These are phyloP conservation scores for Amiota minor DNA, from an alignment of 2,888 invertebrate species.

Conservation along the genomic window DNA sequence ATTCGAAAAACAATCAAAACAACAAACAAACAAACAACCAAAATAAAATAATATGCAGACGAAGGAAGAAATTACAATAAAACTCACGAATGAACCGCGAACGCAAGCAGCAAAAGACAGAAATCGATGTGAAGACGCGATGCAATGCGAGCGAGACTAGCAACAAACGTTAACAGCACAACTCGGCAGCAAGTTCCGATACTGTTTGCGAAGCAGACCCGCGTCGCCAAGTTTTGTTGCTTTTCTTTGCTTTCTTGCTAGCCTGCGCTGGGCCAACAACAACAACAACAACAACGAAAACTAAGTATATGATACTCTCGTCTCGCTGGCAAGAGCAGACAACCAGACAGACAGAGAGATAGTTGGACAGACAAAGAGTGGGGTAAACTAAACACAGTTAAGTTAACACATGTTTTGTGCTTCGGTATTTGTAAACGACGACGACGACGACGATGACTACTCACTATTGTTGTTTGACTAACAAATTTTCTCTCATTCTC, in stretches of 20 bases:
- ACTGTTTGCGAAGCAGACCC: constrained; percentile 49
- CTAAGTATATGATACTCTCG: background rate
- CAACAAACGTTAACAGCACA: constrained; percentile 35
- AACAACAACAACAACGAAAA: constrained; percentile 17
- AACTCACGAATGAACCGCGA: constrained; percentile 12
- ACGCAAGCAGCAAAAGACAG: constrained; percentile 23
- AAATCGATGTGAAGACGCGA: constrained; percentile 37
- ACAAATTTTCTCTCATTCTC: constrained; percentile 11
- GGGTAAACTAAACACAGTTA: constrained; percentile 1
- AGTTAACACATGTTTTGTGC: constrained; percentile 25
- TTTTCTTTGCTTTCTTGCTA: background rate
- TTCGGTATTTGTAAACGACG: constrained; percentile 8
- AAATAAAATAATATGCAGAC: background rate
- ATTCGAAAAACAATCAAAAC: background rate
- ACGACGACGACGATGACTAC: background rate
- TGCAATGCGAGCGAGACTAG: constrained; percentile 45
- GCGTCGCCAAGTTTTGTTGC: constrained; percentile 48
- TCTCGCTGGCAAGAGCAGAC: background rate
- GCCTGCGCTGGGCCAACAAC: background rate
- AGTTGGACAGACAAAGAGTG: background rate
- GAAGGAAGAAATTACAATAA: constrained; percentile 3
- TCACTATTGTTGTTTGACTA: constrained; percentile 19
- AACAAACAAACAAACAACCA: background rate
- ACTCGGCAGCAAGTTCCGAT: constrained; percentile 60
- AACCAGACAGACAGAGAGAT: background rate